Percentiles rank a stretch among this genome's conserved stretches.
Conservation (phyloP, 2,888 invertebrate species). For the Diarsia dahlii region DNA sequence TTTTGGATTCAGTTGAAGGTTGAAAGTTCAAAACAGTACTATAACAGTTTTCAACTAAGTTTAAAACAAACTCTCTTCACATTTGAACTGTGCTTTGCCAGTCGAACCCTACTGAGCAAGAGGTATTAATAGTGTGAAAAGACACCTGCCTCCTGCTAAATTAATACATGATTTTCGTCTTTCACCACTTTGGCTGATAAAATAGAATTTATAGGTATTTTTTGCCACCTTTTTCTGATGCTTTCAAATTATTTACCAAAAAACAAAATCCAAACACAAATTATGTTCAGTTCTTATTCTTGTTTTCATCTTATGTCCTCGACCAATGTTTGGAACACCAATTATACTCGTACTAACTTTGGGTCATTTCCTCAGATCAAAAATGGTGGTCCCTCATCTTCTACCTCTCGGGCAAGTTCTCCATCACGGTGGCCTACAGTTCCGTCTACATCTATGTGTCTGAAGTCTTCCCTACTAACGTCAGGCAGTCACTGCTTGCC, state of each 20-base stretch:
- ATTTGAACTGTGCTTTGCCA: not conserved
- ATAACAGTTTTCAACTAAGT: not conserved
- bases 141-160: no score
- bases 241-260: no score
- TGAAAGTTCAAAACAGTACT: no score
- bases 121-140: not conserved
- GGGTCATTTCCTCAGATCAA: slow-evolving; percentile 72
- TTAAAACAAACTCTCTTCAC: not conserved
- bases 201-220: no score
- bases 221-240: no score
- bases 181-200: no score
- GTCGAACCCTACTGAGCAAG: not conserved
- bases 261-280: no score
- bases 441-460: slow-evolving; percentile 92
- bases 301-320: not conserved
- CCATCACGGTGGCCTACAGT: slow-evolving; percentile 92
- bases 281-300: not conserved
- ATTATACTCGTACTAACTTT: not conserved
- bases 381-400: slow-evolving; percentile 87
- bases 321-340: not conserved
- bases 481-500: slow-evolving; percentile 92
- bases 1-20: slow-evolving; percentile 25
- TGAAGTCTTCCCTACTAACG: slow-evolving; percentile 93
- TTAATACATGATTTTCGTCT: no score
- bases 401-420: slow-evolving; percentile 92